Conservation (phyloP, 2,113 vertebrate genomes). For the Macaca nemestrina region DNA sequence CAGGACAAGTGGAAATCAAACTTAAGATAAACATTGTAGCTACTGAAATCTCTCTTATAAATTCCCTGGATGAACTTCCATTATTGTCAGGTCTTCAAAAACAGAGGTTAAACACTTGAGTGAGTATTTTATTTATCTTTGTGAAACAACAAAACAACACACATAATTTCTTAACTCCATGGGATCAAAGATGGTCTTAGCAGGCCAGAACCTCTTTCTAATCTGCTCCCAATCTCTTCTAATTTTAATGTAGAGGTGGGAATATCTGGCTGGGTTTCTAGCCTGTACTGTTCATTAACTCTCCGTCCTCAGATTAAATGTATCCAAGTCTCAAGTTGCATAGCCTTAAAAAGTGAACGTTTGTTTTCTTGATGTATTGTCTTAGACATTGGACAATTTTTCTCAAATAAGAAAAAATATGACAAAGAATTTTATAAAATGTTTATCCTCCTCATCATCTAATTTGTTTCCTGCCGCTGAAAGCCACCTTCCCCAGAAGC, state of each 20-base stretch:
- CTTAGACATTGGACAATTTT: too few species aligned
- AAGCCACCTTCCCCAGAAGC: neutral
- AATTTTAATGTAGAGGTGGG: neutral
- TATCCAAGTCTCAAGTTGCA: neutral
- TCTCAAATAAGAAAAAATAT: neutral
- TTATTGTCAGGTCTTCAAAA: neutral
- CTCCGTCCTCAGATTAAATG: neutral
- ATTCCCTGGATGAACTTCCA: neutral
- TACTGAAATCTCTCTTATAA: neutral
- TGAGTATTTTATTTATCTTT: neutral
- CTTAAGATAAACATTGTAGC: neutral
- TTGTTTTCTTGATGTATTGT: neutral
- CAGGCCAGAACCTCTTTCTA: neutral
- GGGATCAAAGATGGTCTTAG: neutral
- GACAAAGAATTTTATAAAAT: neutral
- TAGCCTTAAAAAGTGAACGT: neutral
- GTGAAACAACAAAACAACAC: neutral
- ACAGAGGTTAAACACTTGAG: neutral
- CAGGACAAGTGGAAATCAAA: neutral
- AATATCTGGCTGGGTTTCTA: neutral
- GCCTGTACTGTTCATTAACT: neutral
- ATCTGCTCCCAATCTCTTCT: neutral
- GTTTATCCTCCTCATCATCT: neutral
- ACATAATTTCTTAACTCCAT: neutral
- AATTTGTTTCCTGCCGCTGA: neutral